phyloP scores from a whole-genome alignment of 2,113 vertebrate genomes.

The Azemiops feae region DNA sequence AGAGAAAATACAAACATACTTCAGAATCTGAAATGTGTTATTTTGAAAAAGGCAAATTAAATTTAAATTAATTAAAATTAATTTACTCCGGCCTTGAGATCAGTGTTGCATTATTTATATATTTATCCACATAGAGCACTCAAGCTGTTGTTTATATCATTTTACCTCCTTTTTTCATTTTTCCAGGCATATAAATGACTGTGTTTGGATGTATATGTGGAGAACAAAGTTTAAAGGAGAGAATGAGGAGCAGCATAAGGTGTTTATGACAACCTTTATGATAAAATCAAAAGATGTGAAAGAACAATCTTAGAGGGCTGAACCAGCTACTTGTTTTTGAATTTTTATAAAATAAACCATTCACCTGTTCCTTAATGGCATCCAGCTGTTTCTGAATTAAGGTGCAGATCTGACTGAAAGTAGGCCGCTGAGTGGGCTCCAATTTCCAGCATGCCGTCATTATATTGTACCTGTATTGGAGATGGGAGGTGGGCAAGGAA shows the following conservation, averaged over 20 bases:
- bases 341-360: background rate
- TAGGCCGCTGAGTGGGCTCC: conserved; percentile 85
- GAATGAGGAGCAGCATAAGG: background rate
- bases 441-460: conserved; percentile 95
- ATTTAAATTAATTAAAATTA: background rate
- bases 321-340: background rate
- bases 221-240: background rate
- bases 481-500: background rate
- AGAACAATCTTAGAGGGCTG: background rate
- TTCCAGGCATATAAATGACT: background rate
- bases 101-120: background rate
- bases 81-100: background rate
- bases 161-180: background rate
- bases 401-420: conserved; percentile 83
- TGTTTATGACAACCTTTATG: background rate
- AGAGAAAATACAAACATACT: background rate
- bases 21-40: background rate
- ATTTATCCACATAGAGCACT: background rate
- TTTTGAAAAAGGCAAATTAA: background rate
- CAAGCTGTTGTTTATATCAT: background rate
- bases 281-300: background rate
- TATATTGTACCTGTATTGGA: conserved; percentile 78
- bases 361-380: conserved; percentile 68
- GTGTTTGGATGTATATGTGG: background rate
- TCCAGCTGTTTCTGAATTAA: conserved; percentile 81